phyloP scores from a whole-genome alignment of 2,113 vertebrate genomes.

The Chloropsis cyanopogon region DNA sequence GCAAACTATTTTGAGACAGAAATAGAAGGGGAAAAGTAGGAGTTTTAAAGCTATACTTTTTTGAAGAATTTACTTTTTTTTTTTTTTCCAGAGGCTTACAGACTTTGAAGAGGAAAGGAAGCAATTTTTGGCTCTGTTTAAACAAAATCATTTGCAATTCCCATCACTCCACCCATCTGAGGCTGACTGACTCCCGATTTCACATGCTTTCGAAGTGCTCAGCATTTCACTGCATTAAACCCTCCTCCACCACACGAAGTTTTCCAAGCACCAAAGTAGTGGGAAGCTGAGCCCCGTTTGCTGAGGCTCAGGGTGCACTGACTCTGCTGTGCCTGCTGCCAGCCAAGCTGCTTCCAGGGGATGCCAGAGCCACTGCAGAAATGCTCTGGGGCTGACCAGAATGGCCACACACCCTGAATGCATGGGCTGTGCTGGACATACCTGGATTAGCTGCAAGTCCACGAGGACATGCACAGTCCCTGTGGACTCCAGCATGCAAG shows the following conservation, averaged over 20 bases:
- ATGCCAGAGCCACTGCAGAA: background rate
- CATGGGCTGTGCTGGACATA: background rate
- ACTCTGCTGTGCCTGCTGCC: background rate
- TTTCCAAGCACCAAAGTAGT: background rate
- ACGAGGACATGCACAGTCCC: fast-evolving
- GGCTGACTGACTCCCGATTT: background rate
- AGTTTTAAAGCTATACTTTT: background rate
- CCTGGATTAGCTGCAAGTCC: background rate
- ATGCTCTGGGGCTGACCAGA: background rate
- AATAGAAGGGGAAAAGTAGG: background rate
- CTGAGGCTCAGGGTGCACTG: background rate
- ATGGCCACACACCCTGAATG: fast-evolving
- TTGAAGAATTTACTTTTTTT: background rate
- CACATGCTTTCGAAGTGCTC: background rate
- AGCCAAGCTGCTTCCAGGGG: background rate
- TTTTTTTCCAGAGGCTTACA: background rate
- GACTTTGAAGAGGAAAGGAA: constrained; percentile 34
- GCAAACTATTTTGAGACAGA: background rate
- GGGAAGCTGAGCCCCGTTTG: background rate
- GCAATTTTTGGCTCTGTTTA: constrained; percentile 10
- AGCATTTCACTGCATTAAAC: background rate
- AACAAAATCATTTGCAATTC: constrained; percentile 25
- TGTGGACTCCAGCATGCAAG: background rate
- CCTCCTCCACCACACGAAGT: background rate
- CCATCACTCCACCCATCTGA: background rate